Evolutionary conservation across 2,113 vertebrate genomes (phyloP), one percentile per base, ranked within the genome.

Genomic region (Gobio gobio): DNA sequence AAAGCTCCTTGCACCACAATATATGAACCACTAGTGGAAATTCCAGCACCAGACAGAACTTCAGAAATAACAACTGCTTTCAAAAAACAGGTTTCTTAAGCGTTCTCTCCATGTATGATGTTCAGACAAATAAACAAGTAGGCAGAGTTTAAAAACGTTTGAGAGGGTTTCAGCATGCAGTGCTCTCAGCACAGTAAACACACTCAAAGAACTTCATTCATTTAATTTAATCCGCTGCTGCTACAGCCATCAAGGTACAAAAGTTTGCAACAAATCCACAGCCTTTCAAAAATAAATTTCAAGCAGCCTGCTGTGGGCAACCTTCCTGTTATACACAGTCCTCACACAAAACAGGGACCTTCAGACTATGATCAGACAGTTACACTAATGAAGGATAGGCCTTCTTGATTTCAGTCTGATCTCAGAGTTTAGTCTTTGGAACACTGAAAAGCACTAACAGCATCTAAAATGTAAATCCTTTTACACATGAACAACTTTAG

Each of bases 81-180:
- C 18, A 70, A 70, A 70, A 70, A 70, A 70, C 18, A 40, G 66
- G 66, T 70, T 40, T 70, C 33, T 36, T 36, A 68, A 68, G 64
- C 13, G 33, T 16, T 29, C 2, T 16, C 63, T 29, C 26, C 3
- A 2, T n/a, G 36, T 72, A 72, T 72, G 20, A 45, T 10, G 10
- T 72, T 45, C 10, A 45, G 22, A 73, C 40, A 73, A 73, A 73
- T 22, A 47, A 47, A 73, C 22, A 47, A 47, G 22, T 14, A 24
- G 40, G 40, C 2, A 73, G n/a, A 61, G 70, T 45, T 72, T 70
- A 20, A 72, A 45, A 24, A 22, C 2, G 20, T 43, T 43, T 72
- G 20, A 43, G 7, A 72, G 68, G 9, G 22, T 45, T 45, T 73
- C n/a, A 73, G n/a, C 10, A 0, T 70, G 12, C 70, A 14, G 12